These are phyloP conservation scores for Pseudococcus jackbeardsleyi DNA, from an alignment of 2,888 invertebrate species.

Conservation along the genomic window DNA sequence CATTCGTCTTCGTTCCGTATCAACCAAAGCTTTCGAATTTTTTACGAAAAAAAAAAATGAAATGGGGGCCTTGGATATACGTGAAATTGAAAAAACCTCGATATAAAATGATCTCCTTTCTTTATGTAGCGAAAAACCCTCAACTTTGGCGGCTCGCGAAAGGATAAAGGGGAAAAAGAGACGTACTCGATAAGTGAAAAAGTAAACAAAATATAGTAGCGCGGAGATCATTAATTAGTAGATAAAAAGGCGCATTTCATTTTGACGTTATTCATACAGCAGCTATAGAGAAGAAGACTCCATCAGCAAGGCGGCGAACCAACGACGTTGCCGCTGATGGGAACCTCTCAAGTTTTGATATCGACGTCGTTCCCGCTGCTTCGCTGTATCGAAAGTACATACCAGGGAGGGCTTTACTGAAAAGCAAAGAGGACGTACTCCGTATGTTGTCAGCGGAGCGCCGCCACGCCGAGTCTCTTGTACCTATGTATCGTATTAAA, in stretches of 20 bases:
- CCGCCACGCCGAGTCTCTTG: background rate
- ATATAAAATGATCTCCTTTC: background rate
- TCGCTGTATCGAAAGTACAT: background rate
- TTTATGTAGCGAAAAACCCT: background rate
- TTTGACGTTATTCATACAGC: slow-evolving; percentile 62
- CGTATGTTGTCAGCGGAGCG: background rate
- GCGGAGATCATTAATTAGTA: slow-evolving; percentile 62
- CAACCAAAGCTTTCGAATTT: background rate
- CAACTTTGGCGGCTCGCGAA: background rate
- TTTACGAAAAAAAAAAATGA: background rate
- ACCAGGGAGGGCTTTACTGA: background rate
- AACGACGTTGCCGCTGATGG: slow-evolving; percentile 52
- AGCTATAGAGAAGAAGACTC: slow-evolving; percentile 30
- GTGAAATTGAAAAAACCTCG: background rate
- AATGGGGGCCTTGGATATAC: background rate
- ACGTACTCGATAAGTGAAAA: slow-evolving; percentile 58
- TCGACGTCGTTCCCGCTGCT: slow-evolving; percentile 33
- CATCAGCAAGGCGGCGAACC: slow-evolving; percentile 49
- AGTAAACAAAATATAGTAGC: slow-evolving; percentile 61
- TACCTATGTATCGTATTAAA: slow-evolving; percentile 1
- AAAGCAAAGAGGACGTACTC: background rate
- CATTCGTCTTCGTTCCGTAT: background rate
- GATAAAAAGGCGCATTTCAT: slow-evolving; percentile 65
- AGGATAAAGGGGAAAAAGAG: background rate
- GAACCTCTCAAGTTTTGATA: slow-evolving; percentile 62